These are phyloP conservation scores for Berghia stephanieae DNA, from an alignment of 1,140 invertebrate species.

Conservation along the genomic window DNA sequence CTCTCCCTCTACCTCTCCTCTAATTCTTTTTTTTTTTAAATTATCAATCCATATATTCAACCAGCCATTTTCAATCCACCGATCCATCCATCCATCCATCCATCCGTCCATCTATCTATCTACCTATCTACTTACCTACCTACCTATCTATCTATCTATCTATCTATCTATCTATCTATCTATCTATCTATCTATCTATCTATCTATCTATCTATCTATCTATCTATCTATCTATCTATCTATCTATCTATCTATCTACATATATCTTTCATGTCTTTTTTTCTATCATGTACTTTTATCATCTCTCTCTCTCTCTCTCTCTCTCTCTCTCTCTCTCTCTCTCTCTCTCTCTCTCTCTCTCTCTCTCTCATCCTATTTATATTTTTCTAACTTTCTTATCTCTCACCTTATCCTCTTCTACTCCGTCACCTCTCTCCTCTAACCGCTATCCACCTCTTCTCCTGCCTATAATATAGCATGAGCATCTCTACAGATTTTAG, in stretches of 20 bases:
- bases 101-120: too few relatives aligned
- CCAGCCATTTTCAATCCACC: too few relatives aligned
- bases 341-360: not conserved
- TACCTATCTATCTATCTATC: too few relatives aligned
- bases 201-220: slow-evolving; percentile 15
- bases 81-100: too few relatives aligned
- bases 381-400: not conserved
- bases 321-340: not conserved
- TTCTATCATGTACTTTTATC: not conserved
- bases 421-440: not conserved
- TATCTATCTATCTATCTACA: not conserved
- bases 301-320: not conserved
- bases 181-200: slow-evolving; percentile 22
- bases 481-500: too few relatives aligned
- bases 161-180: slow-evolving; percentile 9
- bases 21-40: too few relatives aligned
- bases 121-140: too few relatives aligned
- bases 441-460: not conserved
- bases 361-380: not conserved
- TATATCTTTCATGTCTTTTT: not conserved
- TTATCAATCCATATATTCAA: too few relatives aligned
- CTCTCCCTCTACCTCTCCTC: too few relatives aligned
- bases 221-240: not conserved
- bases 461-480: too few relatives aligned
- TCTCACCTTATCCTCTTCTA: not conserved